phyloP scores from a whole-genome alignment of 2,797 vertebrate species.

The Clarias platycephalus region DNA sequence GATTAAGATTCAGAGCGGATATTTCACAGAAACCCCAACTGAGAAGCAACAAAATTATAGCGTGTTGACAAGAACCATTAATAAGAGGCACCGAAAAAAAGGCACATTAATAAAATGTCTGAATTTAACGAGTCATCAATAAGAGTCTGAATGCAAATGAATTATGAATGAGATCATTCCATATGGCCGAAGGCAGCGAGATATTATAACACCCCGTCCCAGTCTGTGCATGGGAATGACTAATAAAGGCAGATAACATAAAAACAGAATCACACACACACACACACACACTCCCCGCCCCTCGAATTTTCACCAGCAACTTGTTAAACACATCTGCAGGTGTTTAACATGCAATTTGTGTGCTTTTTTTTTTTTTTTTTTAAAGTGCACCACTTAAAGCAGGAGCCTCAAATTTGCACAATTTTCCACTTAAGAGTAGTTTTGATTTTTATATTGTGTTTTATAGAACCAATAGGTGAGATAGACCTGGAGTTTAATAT shows the following conservation, averaged over 20 bases:
- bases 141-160: conserved; percentile 73
- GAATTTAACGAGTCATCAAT: conserved; percentile 75
- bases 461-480: neutral
- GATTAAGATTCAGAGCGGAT: conserved; percentile 16
- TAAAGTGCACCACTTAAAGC: neutral
- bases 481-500: neutral
- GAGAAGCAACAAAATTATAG: conserved; percentile 7
- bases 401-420: neutral
- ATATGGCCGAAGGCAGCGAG: conserved; percentile 68
- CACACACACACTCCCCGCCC: neutral
- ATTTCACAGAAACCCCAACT: neutral
- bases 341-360: neutral
- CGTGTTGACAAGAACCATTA: conserved; percentile 20
- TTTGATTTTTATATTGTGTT: conserved; percentile 19
- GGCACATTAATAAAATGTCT: conserved; percentile 57
- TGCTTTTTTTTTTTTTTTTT: neutral
- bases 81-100: conserved; percentile 50
- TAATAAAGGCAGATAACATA: conserved; percentile 57
- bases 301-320: neutral
- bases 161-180: conserved; percentile 77
- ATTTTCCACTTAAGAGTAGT: neutral
- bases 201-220: conserved; percentile 74
- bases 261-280: neutral
- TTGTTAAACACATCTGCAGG: conserved; percentile 24
- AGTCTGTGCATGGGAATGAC: conserved; percentile 53